Conservation (phyloP, 2,797 vertebrate genomes). For the Valencia hispanica region DNA sequence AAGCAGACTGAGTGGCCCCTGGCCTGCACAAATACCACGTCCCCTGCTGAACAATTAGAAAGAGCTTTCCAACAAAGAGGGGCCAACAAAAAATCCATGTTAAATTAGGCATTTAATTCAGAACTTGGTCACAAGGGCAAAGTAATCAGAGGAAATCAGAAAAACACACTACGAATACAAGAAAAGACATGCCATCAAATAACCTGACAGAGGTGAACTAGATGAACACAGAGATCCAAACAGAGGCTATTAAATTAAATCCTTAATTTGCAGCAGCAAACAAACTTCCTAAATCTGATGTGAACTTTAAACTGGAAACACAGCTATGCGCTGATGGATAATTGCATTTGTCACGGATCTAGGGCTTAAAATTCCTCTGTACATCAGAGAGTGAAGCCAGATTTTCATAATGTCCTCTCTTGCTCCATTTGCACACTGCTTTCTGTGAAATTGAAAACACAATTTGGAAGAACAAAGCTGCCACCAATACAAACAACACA, state of each 20-base stretch:
- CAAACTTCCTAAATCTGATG: not conserved
- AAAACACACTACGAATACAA: constrained; percentile 63
- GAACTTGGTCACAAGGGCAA: constrained; percentile 78
- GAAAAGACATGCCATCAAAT: constrained; percentile 25
- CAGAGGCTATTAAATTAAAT: not conserved
- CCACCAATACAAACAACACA: not conserved
- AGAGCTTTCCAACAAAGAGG: constrained; percentile 72
- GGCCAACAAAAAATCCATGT: constrained; percentile 78
- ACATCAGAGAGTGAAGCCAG: constrained; percentile 7
- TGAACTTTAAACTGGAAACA: constrained; percentile 13
- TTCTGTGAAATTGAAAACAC: not conserved
- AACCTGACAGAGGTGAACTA: constrained; percentile 28
- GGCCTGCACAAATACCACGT: constrained; percentile 64
- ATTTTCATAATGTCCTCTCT: constrained; percentile 14
- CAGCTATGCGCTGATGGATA: not conserved
- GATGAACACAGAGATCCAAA: not conserved
- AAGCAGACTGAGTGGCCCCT: constrained; percentile 65
- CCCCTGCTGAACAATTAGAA: constrained; percentile 74
- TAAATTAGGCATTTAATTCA: constrained; percentile 86
- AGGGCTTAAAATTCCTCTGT: constrained; percentile 16
- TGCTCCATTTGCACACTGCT: not conserved
- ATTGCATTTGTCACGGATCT: constrained; percentile 16
- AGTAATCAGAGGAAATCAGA: constrained; percentile 72
- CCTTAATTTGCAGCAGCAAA: constrained; percentile 6
- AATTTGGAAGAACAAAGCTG: constrained; percentile 1